Conservation (phyloP, 2,113 vertebrate species). For the Calyptommatus sinebrachiatus region DNA sequence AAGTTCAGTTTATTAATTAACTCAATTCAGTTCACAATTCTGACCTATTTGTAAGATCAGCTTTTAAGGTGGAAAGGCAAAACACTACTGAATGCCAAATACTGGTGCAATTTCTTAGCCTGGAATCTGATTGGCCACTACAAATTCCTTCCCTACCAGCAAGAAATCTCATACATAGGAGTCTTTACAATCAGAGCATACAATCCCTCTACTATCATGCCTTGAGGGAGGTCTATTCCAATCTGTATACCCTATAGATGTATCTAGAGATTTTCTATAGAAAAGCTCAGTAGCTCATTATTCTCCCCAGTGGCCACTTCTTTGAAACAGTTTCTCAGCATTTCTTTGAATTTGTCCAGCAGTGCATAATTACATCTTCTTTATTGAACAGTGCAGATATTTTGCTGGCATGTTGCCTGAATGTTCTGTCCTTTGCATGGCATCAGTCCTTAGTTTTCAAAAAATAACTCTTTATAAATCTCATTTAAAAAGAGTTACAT, state of each 20-base stretch:
- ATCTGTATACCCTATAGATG: slow-evolving; percentile 2
- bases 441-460: not conserved
- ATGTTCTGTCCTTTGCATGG: not conserved
- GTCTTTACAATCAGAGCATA: slow-evolving; percentile 5
- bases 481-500: not conserved
- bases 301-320: slow-evolving; percentile 19
- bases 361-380: slow-evolving; percentile 25
- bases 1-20: not conserved
- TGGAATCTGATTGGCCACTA: not conserved
- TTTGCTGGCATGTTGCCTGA: slow-evolving; percentile 13
- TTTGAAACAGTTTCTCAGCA: slow-evolving; percentile 33
- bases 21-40: not conserved
- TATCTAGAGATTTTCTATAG: slow-evolving; percentile 11
- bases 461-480: not conserved
- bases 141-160: not conserved
- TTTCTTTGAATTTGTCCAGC: slow-evolving; percentile 21
- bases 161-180: not conserved
- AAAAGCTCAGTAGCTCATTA: slow-evolving; percentile 25
- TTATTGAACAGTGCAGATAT: slow-evolving; percentile 7
- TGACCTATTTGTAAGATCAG: not conserved
- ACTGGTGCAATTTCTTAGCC: not conserved
- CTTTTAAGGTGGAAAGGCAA: not conserved
- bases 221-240: slow-evolving; percentile 15
- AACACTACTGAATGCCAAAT: slow-evolving; percentile 14
- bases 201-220: slow-evolving; percentile 6